Base-by-base conservation (phyloP, 2,797 vertebrate genomes). In the Rhinophrynus dorsalis region DNA sequence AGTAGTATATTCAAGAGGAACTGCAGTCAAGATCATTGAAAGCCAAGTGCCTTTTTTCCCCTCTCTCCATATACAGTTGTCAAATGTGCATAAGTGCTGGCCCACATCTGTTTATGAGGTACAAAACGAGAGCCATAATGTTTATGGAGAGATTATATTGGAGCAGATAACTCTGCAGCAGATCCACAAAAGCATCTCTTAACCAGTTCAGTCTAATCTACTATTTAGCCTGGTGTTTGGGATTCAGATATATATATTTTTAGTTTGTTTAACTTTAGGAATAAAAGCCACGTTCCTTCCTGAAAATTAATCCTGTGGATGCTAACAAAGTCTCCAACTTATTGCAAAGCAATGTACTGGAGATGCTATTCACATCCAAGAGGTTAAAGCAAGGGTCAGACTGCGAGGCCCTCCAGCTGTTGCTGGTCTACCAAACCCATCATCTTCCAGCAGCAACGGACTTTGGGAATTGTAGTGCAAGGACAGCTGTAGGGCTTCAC, bases 1-100 rank as follows among this genome's bases (percentile, higher is more conserved):
- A 65, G 74, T 15, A 77, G 75, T 80, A 75, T 76, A 75, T 81
- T 82, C 72, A 77, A 82, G 51, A 74, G 75, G 71, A 71, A 35
- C 74, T 81, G 63, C 61, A 66, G 50, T 77, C 79, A 76, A 76
- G 29, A 61, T 81, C 54, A 78, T 38, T 59, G 75, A 77, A 74
- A 69, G 75, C 78, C 73, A 60, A 64, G 48, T 77, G 67, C 74
- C 74, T 66, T 20, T 76, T 74, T 13, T 13, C 57, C 38, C 15
- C n/a, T n/a, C n/a, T n/a, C n/a, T n/a, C 30, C 50, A 1, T 62
- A 47, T 77, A 35, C 54, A 52, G 71, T 17, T 74, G 78, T 83
- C 58, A 68, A 48, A 74, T 0, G 0, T 51, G 33, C 67, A 9
- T 76, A 78, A 77, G 59, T 81, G 81, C 80, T 61, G 50, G 44